phyloP scores from a whole-genome alignment of 2,888 invertebrate genomes.

The Lymantria dispar region DNA sequence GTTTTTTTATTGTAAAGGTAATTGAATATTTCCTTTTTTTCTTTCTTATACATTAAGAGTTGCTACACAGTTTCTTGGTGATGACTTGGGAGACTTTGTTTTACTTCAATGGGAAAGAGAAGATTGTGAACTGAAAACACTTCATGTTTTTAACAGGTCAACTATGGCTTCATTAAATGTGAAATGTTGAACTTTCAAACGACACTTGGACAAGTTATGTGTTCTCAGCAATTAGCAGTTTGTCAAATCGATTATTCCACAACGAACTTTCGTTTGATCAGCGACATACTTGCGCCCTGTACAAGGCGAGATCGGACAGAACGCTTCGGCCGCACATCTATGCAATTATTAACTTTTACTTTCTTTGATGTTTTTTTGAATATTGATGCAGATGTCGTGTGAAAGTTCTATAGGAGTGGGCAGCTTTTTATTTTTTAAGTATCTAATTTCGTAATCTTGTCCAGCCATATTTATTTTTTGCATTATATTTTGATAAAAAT shows the following conservation, averaged over 20 bases:
- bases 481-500: too few relatives aligned
- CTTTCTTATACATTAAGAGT: too few relatives aligned
- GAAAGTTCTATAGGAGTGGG: conserved; percentile 55
- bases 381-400: conserved; percentile 46
- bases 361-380: conserved; percentile 38
- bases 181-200: too few relatives aligned
- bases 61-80: too few relatives aligned
- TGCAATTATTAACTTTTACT: conserved; percentile 66
- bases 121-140: too few relatives aligned
- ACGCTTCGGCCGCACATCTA: conserved; percentile 38
- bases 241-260: conserved; percentile 11
- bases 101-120: too few relatives aligned
- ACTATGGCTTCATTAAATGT: too few relatives aligned
- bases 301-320: conserved; percentile 30
- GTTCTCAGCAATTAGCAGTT: conserved; percentile 3
- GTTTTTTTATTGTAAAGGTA: too few relatives aligned
- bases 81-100: too few relatives aligned
- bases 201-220: background rate
- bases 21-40: too few relatives aligned
- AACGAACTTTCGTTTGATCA: conserved; percentile 26
- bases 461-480: background rate
- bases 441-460: conserved; percentile 38
- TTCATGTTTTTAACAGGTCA: too few relatives aligned
- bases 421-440: conserved; percentile 32
- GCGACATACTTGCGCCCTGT: conserved; percentile 27